These are phyloP conservation scores for Cardiocondyla obscurior DNA, from an alignment of 1,140 invertebrate genomes.

Conservation along the genomic window DNA sequence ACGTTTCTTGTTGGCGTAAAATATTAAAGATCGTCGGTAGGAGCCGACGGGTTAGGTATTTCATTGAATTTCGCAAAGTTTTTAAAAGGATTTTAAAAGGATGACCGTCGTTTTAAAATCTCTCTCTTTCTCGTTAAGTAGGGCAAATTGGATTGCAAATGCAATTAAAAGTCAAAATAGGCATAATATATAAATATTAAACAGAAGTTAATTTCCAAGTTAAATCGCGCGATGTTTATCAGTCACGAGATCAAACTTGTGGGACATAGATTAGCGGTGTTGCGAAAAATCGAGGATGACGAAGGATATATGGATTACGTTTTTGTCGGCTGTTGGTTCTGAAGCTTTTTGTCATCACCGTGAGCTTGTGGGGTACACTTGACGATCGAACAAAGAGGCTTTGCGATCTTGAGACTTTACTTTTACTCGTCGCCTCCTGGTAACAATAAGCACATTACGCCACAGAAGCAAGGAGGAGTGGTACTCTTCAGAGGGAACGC, in stretches of 20 bases:
- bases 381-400: conserved; percentile 44
- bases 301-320: conserved; percentile 17
- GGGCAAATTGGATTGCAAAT: neutral
- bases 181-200: neutral
- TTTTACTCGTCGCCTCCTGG: conserved; percentile 20
- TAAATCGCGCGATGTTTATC: neutral
- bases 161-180: neutral
- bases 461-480: conserved; percentile 8
- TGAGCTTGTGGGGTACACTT: conserved; percentile 24
- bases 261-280: neutral
- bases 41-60: neutral
- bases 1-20: conserved; percentile 10
- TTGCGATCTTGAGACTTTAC: conserved; percentile 49
- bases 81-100: neutral
- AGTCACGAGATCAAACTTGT: neutral
- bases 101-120: neutral
- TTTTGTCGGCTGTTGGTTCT: conserved; percentile 7
- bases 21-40: neutral
- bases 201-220: neutral
- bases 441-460: conserved; percentile 52
- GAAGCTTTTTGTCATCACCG: conserved; percentile 33
- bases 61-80: neutral
- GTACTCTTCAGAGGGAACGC: neutral
- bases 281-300: conserved; percentile 12
- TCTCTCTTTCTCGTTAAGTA: neutral